Base-by-base conservation (phyloP, 2,888 invertebrate genomes). In the Criorhina ranunculi region DNA sequence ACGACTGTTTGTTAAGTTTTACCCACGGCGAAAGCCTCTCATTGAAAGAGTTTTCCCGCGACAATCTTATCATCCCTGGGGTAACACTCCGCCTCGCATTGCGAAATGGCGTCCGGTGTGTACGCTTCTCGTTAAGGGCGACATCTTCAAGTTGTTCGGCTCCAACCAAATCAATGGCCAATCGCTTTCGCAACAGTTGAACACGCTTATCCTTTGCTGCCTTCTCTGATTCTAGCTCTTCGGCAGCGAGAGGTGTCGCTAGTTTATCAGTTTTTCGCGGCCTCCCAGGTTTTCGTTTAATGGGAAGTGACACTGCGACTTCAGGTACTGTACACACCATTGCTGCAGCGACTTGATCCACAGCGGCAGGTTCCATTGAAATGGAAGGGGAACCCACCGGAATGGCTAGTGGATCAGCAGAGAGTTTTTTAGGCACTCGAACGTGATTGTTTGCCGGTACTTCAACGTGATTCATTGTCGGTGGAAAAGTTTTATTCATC, bases 231-330 rank as follows among this genome's bases (percentile, higher is more conserved):
- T 79, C 85, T 6, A 31, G 69, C 29, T 33, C 42, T 11, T 55
- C 72, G 3, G 44, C 19, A 8, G 46, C 40, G 5, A 6, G 7
- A 19, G 60, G 42, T 42, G 69, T 31, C 0, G 9, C 90, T 6
- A 37, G 37, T 15, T 69, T 64, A 7, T 57, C 75, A 5, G 90
- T 88, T 88, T 93, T 93, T 70, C 92, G 87, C 0, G 93, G 93
- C 53, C 93, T 87, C 15, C 93, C 91, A 44, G 92, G 89, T 78
- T 91, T 91, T 64, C 91, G 90, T 55, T 91, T 92, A 11, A 89
- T 87, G 29, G 90, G 89, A 5, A 88, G 85, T 19, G 87, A 64
- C 17, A 78, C 70, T 64, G 86, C 69, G 24, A 57, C 57, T 69
- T 86, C 78, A 86, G 80, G 69, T 90, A 91, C 15, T 90, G 90